phyloP scores from a whole-genome alignment of 2,113 vertebrate genomes.

The Enhydra lutris region DNA sequence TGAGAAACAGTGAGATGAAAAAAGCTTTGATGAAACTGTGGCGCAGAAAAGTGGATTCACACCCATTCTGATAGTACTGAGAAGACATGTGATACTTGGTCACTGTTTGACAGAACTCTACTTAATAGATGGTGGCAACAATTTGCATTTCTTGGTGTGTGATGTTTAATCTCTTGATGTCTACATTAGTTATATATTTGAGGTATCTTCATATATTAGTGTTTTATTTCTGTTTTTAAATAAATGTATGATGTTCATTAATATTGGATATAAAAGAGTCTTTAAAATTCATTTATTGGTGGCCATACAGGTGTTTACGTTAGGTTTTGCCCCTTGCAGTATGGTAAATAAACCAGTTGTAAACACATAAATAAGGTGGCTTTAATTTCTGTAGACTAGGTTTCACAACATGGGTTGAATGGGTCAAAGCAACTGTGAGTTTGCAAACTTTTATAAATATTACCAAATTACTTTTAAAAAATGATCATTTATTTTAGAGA shows the following conservation, averaged over 20 bases:
- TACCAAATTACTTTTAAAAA: background rate
- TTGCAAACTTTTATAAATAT: background rate
- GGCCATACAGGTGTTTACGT: background rate
- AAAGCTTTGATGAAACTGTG: conserved; percentile 50
- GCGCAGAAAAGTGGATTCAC: background rate
- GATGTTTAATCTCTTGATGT: background rate
- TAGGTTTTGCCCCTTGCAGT: background rate
- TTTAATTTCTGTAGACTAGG: background rate
- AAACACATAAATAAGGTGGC: background rate
- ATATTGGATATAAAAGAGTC: background rate
- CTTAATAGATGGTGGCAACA: background rate
- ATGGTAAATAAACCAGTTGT: background rate
- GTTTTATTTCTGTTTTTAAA: background rate
- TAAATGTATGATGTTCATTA: background rate
- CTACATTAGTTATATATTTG: background rate
- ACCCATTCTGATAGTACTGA: background rate
- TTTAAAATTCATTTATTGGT: background rate
- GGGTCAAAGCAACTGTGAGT: background rate
- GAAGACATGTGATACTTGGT: background rate
- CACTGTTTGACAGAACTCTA: background rate
- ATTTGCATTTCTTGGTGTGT: background rate
- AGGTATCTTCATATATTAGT: background rate
- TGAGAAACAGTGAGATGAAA: conserved; percentile 65
- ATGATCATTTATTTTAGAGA: too few relatives aligned
- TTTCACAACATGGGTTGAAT: background rate